Evolutionary conservation across 2,797 vertebrate species (phyloP), one percentile per base, ranked within the genome.

Genomic region (Pampus argenteus): DNA sequence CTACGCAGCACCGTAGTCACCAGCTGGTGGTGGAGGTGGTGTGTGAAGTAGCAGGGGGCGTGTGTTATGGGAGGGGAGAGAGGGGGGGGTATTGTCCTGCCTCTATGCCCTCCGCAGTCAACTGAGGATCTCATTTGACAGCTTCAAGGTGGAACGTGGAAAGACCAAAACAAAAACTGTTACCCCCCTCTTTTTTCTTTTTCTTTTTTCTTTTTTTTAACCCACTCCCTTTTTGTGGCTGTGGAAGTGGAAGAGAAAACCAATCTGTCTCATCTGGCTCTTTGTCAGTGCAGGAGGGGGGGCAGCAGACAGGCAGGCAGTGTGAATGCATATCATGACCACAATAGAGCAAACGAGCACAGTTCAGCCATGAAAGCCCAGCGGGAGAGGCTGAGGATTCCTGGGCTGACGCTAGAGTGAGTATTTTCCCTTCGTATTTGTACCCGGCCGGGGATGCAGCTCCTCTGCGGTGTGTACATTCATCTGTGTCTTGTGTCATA

Each of bases 321-420:
- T 75, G 93, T 92, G 95, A 94, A 93, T 73, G 86, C 91, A 93
- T 95, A 96, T 96, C 95, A 96, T 95, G 96, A 93, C 95, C 95
- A 97, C 97, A 95, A 96, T 96, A 97, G 96, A 94, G 94, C 95
- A 92, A 94, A 93, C 81, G 93, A 94, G 92, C 94, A 93, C 91
- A 82, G 88, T 92, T 92, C 94, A 95, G 95, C 94, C 95, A 99
- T 99, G 98, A 99, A 97, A 98, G 96, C 97, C 95, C 98, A 99
- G 95, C 97, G 97, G 95, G 98, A 99, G 93, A 96, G 98, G 92
- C 96, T 99, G 87, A 96, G 98, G 88, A 99, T 99, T 95, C 97
- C 98, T 67, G 98, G 98, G 94, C 95, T 99, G 97, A 99, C 98
- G 93, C 95, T 99, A 92, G 98, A 99, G 98, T 99, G 96, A 99